Conservation (phyloP, 2,797 vertebrate species). For the Sebastes oblongus region DNA sequence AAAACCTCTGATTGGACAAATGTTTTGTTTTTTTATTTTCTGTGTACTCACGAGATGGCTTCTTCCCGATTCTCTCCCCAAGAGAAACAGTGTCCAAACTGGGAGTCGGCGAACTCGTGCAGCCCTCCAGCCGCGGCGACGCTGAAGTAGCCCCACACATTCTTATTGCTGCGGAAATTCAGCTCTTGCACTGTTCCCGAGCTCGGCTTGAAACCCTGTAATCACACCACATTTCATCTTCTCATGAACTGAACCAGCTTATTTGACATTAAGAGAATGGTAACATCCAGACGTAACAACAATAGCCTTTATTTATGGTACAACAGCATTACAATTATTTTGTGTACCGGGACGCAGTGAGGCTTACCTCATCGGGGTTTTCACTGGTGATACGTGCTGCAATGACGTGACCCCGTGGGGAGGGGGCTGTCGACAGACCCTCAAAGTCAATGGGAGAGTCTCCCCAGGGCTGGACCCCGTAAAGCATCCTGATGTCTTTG, state of each 20-base stretch:
- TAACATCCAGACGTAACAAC: neutral
- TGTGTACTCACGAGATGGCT: conserved; percentile 94
- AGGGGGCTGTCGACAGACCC: conserved; percentile 88
- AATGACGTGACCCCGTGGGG: conserved; percentile 95
- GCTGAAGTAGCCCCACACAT: conserved; percentile 99
- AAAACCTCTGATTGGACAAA: neutral
- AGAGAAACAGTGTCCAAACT: conserved; percentile 99
- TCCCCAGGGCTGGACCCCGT: conserved; percentile 89
- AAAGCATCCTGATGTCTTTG: conserved; percentile 85
- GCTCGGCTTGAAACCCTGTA: conserved; percentile 98
- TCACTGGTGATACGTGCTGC: conserved; percentile 99
- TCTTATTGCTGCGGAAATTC: conserved; percentile 99
- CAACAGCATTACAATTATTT: neutral
- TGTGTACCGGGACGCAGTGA: neutral
- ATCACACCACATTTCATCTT: conserved; percentile 11
- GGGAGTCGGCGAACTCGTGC: conserved; percentile 98
- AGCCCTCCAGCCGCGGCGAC: conserved; percentile 98
- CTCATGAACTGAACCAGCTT: neutral
- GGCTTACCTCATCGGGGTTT: conserved; percentile 95
- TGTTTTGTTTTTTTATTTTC: neutral
- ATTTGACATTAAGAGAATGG: neutral
- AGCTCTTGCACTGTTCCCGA: conserved; percentile 98
- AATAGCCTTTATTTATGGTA: neutral
- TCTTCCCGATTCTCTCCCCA: conserved; percentile 99
- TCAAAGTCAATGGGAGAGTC: conserved; percentile 94